Evolutionary conservation across 1,140 invertebrate genomes (phyloP).

Genomic region (Dermatophagoides farinae): DNA sequence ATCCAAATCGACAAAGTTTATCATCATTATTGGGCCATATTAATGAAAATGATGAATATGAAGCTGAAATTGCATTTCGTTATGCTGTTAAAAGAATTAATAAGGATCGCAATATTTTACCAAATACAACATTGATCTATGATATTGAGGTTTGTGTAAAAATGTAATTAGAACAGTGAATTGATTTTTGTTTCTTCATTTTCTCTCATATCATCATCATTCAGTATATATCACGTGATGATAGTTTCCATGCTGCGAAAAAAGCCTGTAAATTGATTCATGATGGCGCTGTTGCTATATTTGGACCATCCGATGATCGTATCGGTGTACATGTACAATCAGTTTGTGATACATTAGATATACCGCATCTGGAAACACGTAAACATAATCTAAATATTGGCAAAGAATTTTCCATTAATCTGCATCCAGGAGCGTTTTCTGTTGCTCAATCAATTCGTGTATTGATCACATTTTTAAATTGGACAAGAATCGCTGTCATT

Average conservation of each 20-base stretch:
- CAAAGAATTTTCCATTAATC: constrained; percentile 66
- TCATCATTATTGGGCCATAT: too few relatives aligned
- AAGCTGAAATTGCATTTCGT: constrained; percentile 66
- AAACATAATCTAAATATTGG: constrained; percentile 22
- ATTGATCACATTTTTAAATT: constrained; percentile 67
- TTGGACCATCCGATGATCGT: constrained; percentile 60
- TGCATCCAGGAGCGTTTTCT: constrained; percentile 61
- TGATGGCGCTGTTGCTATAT: constrained; percentile 62
- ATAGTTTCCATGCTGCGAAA: constrained; percentile 69
- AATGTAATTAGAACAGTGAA: too few relatives aligned
- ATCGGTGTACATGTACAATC: constrained; percentile 66
- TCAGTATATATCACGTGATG: constrained; percentile 61
- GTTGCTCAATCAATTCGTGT: constrained; percentile 67
- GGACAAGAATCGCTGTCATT: constrained; percentile 76
- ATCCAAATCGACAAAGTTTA: too few relatives aligned
- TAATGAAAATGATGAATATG: constrained; percentile 38
- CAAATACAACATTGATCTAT: constrained; percentile 66
- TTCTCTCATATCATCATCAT: neutral
- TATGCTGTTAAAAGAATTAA: constrained; percentile 80
- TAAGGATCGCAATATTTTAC: constrained; percentile 53
- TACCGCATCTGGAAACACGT: constrained; percentile 63
- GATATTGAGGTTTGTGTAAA: constrained; percentile 35
- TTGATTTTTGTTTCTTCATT: too few relatives aligned
- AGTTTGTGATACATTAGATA: constrained; percentile 63
- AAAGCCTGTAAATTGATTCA: constrained; percentile 72